Conservation (phyloP, 1,140 invertebrate genomes). For the Lineus longissimus region DNA sequence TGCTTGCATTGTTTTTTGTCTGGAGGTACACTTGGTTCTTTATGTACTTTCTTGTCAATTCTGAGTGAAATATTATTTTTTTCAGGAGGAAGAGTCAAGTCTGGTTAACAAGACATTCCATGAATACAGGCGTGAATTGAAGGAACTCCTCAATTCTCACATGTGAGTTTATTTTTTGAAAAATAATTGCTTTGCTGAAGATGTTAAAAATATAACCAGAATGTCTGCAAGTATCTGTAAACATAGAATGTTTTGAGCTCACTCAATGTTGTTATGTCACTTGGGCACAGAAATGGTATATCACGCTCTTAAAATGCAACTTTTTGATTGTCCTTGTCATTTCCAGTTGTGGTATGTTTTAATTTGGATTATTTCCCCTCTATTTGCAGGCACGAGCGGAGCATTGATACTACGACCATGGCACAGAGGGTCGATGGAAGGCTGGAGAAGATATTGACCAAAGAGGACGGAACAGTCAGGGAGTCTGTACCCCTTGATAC, state of each 20-base stretch:
- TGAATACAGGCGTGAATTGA: conserved; percentile 26
- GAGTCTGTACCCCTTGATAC: not conserved
- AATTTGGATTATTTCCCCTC: no score
- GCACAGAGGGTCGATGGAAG: conserved; percentile 23
- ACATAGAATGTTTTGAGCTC: no score
- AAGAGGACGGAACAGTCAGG: conserved; percentile 11
- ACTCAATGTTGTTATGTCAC: no score
- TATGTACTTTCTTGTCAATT: no score
- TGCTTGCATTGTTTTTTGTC: no score
- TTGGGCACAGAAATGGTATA: no score
- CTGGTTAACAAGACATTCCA: conserved; percentile 22
- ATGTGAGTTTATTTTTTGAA: conserved; percentile 24
- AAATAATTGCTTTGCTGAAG: not conserved
- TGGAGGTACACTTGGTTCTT: no score
- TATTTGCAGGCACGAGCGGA: conserved; percentile 30
- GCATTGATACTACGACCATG: conserved; percentile 24
- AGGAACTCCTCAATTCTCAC: conserved; percentile 27
- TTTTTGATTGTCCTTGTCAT: no score
- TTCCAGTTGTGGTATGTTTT: no score
- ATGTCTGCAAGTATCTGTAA: not conserved
- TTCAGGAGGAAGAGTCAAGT: conserved; percentile 23
- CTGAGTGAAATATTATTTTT: no score
- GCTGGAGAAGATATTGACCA: conserved; percentile 25
- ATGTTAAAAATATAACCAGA: not conserved
- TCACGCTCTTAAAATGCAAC: no score